Evolutionary conservation across 30 jellyfish, hydroid and myxozoan species (phyloP).

Genomic region (Turritopsis dohrnii): DNA sequence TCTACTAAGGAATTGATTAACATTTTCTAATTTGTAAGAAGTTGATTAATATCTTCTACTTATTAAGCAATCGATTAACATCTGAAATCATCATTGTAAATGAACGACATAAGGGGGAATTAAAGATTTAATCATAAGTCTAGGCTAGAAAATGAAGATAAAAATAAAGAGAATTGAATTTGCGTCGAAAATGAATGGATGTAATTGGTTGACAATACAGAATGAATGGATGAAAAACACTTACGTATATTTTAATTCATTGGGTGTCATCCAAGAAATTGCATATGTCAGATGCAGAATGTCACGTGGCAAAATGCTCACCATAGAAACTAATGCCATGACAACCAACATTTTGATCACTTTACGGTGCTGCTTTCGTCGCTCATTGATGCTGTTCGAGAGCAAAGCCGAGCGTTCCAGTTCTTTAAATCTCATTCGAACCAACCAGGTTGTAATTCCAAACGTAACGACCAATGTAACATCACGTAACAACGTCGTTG

Average conservation of each 20-base stretch:
- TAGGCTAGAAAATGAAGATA: too few relatives aligned
- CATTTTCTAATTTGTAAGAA: too few relatives aligned
- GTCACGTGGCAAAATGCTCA: slow-evolving; percentile 65
- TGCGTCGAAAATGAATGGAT: too few relatives aligned
- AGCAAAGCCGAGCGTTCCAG: slow-evolving; percentile 12
- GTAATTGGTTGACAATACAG: too few relatives aligned
- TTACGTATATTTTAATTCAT: slow-evolving; percentile 1
- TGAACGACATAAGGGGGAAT: neutral
- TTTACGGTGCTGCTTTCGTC: neutral
- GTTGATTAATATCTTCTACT: too few relatives aligned
- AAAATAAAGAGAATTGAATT: too few relatives aligned
- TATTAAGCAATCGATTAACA: too few relatives aligned
- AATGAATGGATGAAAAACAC: neutral
- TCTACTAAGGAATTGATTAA: too few relatives aligned
- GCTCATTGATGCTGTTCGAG: slow-evolving; percentile 3
- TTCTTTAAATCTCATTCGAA: slow-evolving; percentile 15
- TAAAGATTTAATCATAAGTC: neutral
- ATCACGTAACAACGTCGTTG: slow-evolving; percentile 24
- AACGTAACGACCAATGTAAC: slow-evolving; percentile 36
- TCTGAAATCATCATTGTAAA: too few relatives aligned
- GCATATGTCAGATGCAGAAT: slow-evolving; percentile 44
- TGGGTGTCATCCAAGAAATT: slow-evolving; percentile 41
- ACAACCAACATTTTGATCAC: slow-evolving; percentile 45
- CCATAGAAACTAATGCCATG: slow-evolving; percentile 41
- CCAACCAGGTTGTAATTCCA: slow-evolving; percentile 34